Evolutionary conservation across 2,888 invertebrate genomes (phyloP), one percentile per base, ranked within the genome.

Genomic region (Sinhomidia bicolor): DNA sequence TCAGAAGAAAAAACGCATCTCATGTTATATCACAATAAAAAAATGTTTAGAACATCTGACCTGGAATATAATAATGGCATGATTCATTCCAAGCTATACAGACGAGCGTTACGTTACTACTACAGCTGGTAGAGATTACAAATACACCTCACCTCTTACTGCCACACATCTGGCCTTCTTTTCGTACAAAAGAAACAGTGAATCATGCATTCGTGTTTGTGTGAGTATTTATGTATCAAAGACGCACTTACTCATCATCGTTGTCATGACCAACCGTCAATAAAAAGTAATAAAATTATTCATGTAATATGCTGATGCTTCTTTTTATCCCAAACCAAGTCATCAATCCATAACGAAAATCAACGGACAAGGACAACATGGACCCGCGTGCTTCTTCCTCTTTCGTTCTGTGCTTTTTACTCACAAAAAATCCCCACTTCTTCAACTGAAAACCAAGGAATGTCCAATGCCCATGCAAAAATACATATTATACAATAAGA

Each of bases 91-190:
- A 65, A 65, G 65, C 32, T 65, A n/a, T 65, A 17, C 36, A n/a
- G n/a, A n/a, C n/a, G n/a, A n/a, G n/a, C n/a, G n/a, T n/a, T n/a
- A n/a, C n/a, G n/a, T n/a, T n/a, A n/a, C n/a, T n/a, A n/a, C n/a
- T n/a, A 17, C 65, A 71, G 44, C 17, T 71, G 60, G 60, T 60
- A 26, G 29, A 62, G 62, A 62, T 62, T 26, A 10, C 62, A n/a
- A n/a, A n/a, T n/a, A n/a, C n/a, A n/a, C n/a, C n/a, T n/a, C n/a
- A n/a, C n/a, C n/a, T n/a, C n/a, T n/a, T n/a, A n/a, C n/a, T 26
- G 23, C 26, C 29, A 12, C 62, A 65, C 71, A 71, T 71, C 71
- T 71, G 71, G 71, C 71, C 71, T 71, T 44, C 41, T 71, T 71
- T 41, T 41, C 41, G 44, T 74, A 47, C n/a, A n/a, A n/a, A 74